Base-by-base conservation (phyloP, 2,797 vertebrate species). In the Diplodus puntazzo region DNA sequence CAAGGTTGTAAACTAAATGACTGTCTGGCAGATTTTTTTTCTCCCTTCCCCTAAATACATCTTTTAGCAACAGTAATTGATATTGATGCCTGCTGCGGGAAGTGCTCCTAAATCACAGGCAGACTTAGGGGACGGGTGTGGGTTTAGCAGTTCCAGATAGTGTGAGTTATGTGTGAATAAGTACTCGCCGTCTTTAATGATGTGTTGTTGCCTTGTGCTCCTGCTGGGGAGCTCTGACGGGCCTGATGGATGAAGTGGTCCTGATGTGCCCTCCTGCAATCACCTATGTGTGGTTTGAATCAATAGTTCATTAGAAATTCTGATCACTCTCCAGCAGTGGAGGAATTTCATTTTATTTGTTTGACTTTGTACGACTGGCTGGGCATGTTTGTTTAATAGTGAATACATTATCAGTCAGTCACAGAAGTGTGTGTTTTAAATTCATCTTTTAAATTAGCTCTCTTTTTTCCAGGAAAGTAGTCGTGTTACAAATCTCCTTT, bases 221-320 rank as follows among this genome's bases (percentile, higher is more conserved):
- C 79, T 86, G 82, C 87, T 73, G 80, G 82, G 83, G 75, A 80
- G 79, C 64, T 84, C 73, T 81, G 83, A 91, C 88, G 85, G 34
- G 72, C 62, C 73, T 94, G 94, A 95, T 95, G 90, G 92, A 95
- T 95, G 82, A 77, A 80, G 92, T 92, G 83, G 84, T 90, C 87
- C 84, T 89, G 85, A 85, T 92, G 89, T 85, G 88, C 88, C 77
- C 89, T 87, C 91, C 92, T 91, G 90, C 88, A 92, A 80, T 93
- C 86, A 92, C 87, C 86, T 94, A 89, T 88, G 23, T 94, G 92
- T 90, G 87, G 65, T 89, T 95, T 94, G 95, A 93, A 95, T 96
- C 94, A 95, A 95, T 96, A 95, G 94, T 94, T 96, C 94, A 96
- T 97, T 96, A 94, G 88, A 94, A 95, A 95, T 95, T 95, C 94